A percentile compares a stretch with the other conserved stretches of the same genome.
Conservation (phyloP, 2,797 vertebrate species). For the Myiotriccus ornatus region DNA sequence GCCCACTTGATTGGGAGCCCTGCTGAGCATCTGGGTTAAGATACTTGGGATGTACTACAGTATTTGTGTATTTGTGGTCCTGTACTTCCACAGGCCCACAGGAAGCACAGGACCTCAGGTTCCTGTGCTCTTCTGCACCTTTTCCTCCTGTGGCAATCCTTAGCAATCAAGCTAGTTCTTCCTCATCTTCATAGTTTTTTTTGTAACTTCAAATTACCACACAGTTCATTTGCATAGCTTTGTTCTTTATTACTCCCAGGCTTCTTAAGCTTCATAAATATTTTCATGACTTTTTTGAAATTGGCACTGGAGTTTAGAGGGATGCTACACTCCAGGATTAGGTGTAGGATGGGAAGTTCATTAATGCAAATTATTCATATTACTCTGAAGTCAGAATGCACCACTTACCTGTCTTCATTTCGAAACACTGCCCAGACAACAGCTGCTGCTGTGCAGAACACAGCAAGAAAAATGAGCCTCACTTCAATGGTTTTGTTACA, state of each 20-base stretch:
- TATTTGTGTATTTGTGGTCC: neutral
- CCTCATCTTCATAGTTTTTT: neutral
- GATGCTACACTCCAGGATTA: neutral
- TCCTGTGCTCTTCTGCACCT: neutral
- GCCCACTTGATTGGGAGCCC: neutral
- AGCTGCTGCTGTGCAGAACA: slow-evolving; percentile 81
- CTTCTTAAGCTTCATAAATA: neutral
- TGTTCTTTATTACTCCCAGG: slow-evolving; percentile 41
- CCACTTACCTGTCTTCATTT: slow-evolving; percentile 91
- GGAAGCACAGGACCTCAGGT: neutral
- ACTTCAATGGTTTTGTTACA: slow-evolving; percentile 78
- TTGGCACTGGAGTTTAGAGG: neutral
- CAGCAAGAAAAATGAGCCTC: slow-evolving; percentile 84
- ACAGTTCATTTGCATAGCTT: slow-evolving; percentile 36
- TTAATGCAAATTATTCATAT: neutral
- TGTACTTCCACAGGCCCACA: neutral
- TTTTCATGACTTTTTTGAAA: neutral
- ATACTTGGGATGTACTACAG: neutral
- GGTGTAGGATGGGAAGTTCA: neutral
- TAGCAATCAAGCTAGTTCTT: neutral
- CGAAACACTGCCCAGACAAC: slow-evolving; percentile 91
- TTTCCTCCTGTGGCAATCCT: neutral
- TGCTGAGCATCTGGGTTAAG: neutral
- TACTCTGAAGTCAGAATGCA: neutral
- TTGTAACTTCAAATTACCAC: slow-evolving; percentile 10